A percentile compares a stretch with the other conserved stretches of the same genome.
phyloP scores from a whole-genome alignment of 2,113 vertebrate genomes.

The Brachyistius frenatus region DNA sequence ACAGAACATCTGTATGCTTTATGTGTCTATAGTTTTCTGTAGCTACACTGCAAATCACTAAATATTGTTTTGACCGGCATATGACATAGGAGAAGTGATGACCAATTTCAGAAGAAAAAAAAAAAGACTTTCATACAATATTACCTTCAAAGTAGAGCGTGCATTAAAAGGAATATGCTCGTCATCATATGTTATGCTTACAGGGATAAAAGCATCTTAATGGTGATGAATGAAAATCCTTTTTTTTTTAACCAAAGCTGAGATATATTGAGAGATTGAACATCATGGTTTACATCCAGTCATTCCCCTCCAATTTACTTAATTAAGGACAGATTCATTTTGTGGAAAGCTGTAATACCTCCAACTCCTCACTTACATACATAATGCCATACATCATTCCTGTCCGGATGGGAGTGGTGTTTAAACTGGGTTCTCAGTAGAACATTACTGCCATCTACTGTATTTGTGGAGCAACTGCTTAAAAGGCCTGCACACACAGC shows the following conservation, averaged over 20 bases:
- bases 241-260: conserved; percentile 32
- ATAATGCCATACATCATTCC: conserved; percentile 41
- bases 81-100: conserved; percentile 31
- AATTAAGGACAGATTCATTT: conserved; percentile 40
- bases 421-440: conserved; percentile 9
- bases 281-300: conserved; percentile 17
- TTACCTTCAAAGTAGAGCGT: conserved; percentile 23
- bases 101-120: conserved; percentile 33
- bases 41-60: conserved; percentile 27
- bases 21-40: conserved; percentile 48
- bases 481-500: background rate
- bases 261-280: conserved; percentile 22
- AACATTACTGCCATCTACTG: conserved; percentile 81
- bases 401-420: conserved; percentile 51
- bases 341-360: conserved; percentile 18
- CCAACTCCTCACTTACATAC: conserved; percentile 25
- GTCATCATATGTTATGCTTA: conserved; percentile 12
- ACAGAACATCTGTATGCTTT: conserved; percentile 71
- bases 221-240: conserved; percentile 13
- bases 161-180: conserved; percentile 19
- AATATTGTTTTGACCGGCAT: conserved; percentile 38
- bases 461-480: background rate
- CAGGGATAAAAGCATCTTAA: conserved; percentile 23
- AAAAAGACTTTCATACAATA: conserved; percentile 14
- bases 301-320: background rate